Base-by-base conservation (phyloP, 1,140 invertebrate genomes). In the Sitodiplosis mosellana region DNA sequence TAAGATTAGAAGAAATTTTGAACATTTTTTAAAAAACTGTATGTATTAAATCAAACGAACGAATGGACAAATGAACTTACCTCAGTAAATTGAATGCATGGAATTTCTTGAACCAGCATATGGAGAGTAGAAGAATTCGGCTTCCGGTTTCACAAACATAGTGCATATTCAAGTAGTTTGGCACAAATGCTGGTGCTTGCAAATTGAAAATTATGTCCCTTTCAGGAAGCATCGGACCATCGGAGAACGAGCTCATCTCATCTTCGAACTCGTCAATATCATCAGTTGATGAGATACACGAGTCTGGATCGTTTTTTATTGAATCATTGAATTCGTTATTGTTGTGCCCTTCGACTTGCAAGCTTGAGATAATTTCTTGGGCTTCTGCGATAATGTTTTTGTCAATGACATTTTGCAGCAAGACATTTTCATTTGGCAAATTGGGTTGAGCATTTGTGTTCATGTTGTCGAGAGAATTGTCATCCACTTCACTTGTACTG, bases 121-220 rank as follows among this genome's bases (percentile, higher is more conserved):
- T 78, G 2, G 86, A 86, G 7, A 88, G 69, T 60, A 94, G 92
- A 33, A 94, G 69, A 40, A 94, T 69, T 53, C 90, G 71, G 15
- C 87, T 89, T 7, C 87, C 86, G 60, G 83, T 88, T 69, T 94
- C 89, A 69, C 87, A 92, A 44, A 94, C 87, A 57, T 86, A 90
- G 66, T 90, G 84, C 51, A 87, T 77, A 59, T 87, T 89, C 46
- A 87, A 71, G 66, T 83, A 87, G 15, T 80, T 71, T 37, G 85
- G 83, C 52, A 85, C 78, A 43, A 84, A 78, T 36, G 77, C 78
- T 14, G 88, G 88, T 7, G 83, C 81, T 52, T 83, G 83, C 52
- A 92, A 66, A 57, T 83, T 80, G 59, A 93, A 93, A 17, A 71
- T 58, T 46, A 79, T 73, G 57, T 82, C 73, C 18, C 73, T 69